Conservation (phyloP, 2,888 invertebrate genomes). For the Lepeophtheirus nordmannii region DNA sequence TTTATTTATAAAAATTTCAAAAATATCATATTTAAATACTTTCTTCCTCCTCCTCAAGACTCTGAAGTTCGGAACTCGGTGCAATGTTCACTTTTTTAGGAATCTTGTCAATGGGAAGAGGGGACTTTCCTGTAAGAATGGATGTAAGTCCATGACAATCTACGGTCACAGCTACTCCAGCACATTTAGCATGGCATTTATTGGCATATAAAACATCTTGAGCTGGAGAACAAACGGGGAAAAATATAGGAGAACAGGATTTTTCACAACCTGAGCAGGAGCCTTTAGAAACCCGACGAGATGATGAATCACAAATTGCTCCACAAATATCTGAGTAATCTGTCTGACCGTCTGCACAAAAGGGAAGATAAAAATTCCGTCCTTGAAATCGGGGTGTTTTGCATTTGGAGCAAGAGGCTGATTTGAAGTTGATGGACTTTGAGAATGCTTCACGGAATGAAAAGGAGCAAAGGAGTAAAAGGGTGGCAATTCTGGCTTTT, state of each 20-base stretch:
- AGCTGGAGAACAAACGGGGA: neutral
- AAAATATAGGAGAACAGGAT: neutral
- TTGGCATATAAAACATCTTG: neutral
- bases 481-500: too few species aligned
- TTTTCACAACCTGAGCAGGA: conserved; percentile 16
- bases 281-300: neutral
- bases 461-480: too few species aligned
- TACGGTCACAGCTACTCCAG: conserved; percentile 1
- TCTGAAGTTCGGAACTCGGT: neutral
- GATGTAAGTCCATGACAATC: conserved; percentile 4
- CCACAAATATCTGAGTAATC: neutral
- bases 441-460: neutral
- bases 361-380: conserved; percentile 15
- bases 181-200: conserved; percentile 9
- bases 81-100: neutral
- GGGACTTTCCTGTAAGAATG: conserved; percentile 9
- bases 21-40: neutral
- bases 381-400: conserved; percentile 1
- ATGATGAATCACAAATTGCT: neutral
- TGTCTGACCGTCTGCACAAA: neutral
- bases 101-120: conserved; percentile 2
- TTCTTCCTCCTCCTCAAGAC: neutral
- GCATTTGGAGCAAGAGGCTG: conserved; percentile 7
- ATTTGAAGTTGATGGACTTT: neutral
- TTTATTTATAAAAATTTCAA: neutral